Evolutionary conservation across 2,113 vertebrate species (phyloP).

Genomic region (Pygoscelis adeliae): DNA sequence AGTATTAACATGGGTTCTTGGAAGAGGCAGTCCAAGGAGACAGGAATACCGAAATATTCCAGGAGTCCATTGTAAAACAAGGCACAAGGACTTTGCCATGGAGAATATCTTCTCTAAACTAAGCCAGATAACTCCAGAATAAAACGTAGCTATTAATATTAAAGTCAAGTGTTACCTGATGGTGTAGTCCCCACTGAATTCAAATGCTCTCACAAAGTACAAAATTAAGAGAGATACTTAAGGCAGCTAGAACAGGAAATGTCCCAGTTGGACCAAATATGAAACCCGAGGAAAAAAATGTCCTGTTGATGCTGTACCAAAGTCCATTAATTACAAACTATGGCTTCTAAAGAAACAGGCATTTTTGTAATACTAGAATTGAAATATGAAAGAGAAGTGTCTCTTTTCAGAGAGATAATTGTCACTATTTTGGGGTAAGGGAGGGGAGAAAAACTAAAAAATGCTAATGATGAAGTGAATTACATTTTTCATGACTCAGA

Average conservation of each 20-base stretch:
- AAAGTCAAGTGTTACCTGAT: background rate
- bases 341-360: background rate
- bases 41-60: background rate
- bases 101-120: background rate
- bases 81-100: background rate
- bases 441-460: background rate
- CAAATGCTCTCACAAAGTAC: background rate
- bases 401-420: background rate
- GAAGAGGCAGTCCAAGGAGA: background rate
- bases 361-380: background rate
- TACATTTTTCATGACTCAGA: background rate
- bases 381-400: background rate
- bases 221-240: background rate
- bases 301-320: background rate
- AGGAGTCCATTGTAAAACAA: background rate
- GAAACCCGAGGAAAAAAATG: background rate
- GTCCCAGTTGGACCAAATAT: background rate
- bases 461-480: background rate
- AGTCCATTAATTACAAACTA: background rate
- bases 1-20: background rate
- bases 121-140: background rate
- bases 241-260: background rate
- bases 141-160: constrained; percentile 30
- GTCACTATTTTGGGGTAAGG: background rate
- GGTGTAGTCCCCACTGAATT: background rate